Conservation (phyloP, 2,113 vertebrate genomes). For the Hippopotamus amphibius region DNA sequence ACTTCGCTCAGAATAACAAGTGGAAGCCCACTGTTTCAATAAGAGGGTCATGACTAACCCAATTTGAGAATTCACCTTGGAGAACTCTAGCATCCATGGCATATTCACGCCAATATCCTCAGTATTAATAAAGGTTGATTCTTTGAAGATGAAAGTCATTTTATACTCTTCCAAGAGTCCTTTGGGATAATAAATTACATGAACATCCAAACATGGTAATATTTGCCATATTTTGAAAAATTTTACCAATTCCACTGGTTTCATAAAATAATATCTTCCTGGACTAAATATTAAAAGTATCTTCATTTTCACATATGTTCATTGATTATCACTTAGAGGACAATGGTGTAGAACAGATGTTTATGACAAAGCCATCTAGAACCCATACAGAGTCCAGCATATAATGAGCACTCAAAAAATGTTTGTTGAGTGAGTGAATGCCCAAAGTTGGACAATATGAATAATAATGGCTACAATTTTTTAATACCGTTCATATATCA, state of each 20-base stretch:
- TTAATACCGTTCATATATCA: background rate
- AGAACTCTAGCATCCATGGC: background rate
- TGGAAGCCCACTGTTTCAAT: background rate
- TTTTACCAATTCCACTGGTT: background rate
- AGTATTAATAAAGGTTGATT: background rate
- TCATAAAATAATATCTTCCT: background rate
- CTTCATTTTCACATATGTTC: background rate
- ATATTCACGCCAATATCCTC: background rate
- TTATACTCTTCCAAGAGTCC: background rate
- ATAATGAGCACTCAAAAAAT: background rate
- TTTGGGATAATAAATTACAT: background rate
- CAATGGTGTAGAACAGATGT: background rate
- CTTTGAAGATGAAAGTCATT: background rate
- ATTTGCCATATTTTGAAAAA: slow-evolving; percentile 49
- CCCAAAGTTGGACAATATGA: background rate
- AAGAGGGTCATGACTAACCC: background rate
- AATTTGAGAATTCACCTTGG: background rate
- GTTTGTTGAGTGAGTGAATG: background rate
- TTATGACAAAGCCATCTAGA: background rate
- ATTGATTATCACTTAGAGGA: background rate
- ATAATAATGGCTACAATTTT: background rate
- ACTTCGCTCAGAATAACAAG: background rate
- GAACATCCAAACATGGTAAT: background rate
- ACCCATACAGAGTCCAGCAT: background rate
- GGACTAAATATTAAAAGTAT: background rate